Percentiles rank a stretch among this genome's conserved stretches.
Conservation (phyloP, 2,888 invertebrate genomes). For the Epirrhoe tristata region DNA sequence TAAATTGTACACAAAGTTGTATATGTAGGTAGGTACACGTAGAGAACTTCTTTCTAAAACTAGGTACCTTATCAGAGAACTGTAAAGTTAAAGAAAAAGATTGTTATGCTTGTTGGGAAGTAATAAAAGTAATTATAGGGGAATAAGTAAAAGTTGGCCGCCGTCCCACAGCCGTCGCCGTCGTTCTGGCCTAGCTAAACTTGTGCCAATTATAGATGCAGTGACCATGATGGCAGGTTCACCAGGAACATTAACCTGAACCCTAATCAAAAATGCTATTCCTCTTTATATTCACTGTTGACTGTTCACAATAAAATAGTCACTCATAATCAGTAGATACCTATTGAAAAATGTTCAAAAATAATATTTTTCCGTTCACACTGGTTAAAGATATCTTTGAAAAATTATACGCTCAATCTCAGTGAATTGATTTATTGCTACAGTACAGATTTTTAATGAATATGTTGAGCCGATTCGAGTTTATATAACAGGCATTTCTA, state of each 20-base stretch:
- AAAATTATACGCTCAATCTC: not conserved
- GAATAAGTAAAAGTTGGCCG: conserved; percentile 77
- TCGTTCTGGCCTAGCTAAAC: conserved; percentile 66
- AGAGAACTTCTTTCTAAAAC: conserved; percentile 8
- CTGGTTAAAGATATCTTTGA: not conserved
- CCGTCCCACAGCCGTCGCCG: conserved; percentile 67
- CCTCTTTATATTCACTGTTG: too few relatives aligned
- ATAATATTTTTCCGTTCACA: not conserved
- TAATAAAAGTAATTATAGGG: conserved; percentile 76
- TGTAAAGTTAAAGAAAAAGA: conserved; percentile 42
- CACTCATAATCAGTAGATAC: too few relatives aligned
- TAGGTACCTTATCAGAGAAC: conserved; percentile 13
- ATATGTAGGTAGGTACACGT: not conserved
- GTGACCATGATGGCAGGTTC: conserved; percentile 56
- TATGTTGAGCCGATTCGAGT: conserved; percentile 49
- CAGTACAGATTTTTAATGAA: conserved; percentile 48
- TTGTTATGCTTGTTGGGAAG: conserved; percentile 56
- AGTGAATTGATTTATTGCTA: conserved; percentile 26
- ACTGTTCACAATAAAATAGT: too few relatives aligned
- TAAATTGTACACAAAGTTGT: not conserved
- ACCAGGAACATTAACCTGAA: conserved; percentile 3
- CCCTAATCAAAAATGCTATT: not conserved
- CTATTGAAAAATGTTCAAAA: not conserved
- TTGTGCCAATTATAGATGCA: conserved; percentile 72
- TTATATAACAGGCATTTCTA: conserved; percentile 65